Conservation (phyloP, 2,888 invertebrate genomes). For the Tipula unca region DNA sequence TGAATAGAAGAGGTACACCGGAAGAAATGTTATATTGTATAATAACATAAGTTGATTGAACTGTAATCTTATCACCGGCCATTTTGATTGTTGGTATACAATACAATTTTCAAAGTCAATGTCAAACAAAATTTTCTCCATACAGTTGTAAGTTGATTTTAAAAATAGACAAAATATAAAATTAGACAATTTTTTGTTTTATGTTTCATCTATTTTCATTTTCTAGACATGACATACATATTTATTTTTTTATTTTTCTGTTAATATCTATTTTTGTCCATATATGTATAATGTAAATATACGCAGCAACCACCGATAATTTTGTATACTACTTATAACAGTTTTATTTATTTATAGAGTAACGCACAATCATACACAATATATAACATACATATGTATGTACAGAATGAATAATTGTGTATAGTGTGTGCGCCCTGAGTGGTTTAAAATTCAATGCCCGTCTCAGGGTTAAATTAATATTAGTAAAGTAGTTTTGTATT, state of each 20-base stretch:
- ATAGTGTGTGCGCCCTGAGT: neutral
- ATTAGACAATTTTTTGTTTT: neutral
- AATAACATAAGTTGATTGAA: neutral
- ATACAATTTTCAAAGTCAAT: neutral
- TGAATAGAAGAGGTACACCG: neutral
- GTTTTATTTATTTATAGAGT: neutral
- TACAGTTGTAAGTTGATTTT: neutral
- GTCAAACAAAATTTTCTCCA: neutral
- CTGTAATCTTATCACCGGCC: neutral
- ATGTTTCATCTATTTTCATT: neutral
- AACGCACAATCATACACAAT: neutral
- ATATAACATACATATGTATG: no score
- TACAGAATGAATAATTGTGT: neutral
- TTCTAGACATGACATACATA: conserved; percentile 8
- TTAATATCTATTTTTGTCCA: conserved; percentile 1
- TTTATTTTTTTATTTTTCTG: neutral
- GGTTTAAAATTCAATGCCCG: neutral
- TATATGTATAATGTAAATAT: neutral
- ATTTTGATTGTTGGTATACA: neutral
- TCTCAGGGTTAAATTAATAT: neutral
- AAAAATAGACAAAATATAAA: neutral
- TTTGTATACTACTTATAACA: neutral
- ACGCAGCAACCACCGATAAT: neutral
- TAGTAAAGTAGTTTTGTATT: neutral
- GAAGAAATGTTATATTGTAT: neutral